Evolutionary conservation across 1,140 invertebrate genomes (phyloP).

Genomic region (Xylocopa sonorina): DNA sequence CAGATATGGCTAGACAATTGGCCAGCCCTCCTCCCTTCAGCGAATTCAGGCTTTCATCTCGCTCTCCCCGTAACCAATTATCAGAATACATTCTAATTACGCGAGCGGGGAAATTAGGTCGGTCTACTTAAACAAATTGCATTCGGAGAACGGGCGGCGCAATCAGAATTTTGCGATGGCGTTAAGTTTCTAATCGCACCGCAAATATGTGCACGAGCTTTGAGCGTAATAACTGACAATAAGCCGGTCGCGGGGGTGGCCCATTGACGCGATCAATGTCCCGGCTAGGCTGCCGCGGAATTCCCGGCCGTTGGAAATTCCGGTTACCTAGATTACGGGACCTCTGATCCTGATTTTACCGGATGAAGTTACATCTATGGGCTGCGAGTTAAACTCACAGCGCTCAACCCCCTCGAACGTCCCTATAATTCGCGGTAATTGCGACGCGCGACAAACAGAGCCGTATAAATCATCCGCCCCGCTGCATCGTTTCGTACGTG

Average conservation of each 20-base stretch:
- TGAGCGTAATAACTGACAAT: constrained; percentile 8
- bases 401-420: too few species aligned
- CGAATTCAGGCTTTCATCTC: too few species aligned
- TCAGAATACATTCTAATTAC: too few species aligned
- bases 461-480: background rate
- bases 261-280: constrained; percentile 8
- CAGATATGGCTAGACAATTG: too few species aligned
- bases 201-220: background rate
- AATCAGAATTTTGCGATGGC: too few species aligned
- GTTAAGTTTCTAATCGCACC: background rate
- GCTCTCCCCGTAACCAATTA: too few species aligned
- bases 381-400: background rate
- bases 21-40: too few species aligned
- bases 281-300: background rate
- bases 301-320: constrained; percentile 2
- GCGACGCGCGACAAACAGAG: background rate
- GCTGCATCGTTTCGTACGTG: background rate
- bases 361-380: constrained; percentile 8
- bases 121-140: background rate
- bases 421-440: background rate
- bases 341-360: constrained; percentile 5
- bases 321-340: constrained; percentile 13
- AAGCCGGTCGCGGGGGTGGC: background rate
- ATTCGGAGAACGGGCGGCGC: background rate
- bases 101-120: background rate